These are phyloP conservation scores for Gibbula magus DNA, from an alignment of 2,888 invertebrate genomes.

Conservation along the genomic window DNA sequence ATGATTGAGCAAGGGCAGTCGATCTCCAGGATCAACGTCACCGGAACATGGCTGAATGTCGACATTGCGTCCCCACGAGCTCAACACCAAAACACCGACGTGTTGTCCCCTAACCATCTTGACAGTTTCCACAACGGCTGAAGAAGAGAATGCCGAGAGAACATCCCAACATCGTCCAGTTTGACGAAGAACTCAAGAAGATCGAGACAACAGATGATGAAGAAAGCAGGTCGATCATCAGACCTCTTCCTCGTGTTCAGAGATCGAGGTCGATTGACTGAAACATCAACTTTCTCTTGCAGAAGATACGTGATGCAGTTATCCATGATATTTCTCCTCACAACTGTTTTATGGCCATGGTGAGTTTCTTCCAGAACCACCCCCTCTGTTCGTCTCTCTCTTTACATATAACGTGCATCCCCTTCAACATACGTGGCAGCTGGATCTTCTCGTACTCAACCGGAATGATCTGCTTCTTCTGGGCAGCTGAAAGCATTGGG, in stretches of 20 bases:
- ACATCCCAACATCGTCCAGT: neutral
- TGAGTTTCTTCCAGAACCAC: conserved; percentile 22
- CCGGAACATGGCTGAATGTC: too few species aligned
- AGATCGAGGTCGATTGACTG: too few species aligned
- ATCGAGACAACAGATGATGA: neutral
- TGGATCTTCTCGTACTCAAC: neutral
- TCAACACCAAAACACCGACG: too few species aligned
- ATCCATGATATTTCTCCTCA: too few species aligned
- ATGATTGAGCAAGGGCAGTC: too few species aligned
- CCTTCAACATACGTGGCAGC: neutral
- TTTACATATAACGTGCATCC: neutral
- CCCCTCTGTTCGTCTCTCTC: conserved; percentile 9
- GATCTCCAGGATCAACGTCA: too few species aligned
- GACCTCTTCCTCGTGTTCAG: too few species aligned
- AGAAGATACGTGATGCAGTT: too few species aligned
- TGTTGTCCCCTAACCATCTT: neutral
- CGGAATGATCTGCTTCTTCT: neutral
- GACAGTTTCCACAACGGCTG: neutral
- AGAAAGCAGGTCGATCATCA: too few species aligned
- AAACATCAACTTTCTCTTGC: too few species aligned
- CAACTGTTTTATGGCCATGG: neutral
- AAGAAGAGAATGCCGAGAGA: neutral
- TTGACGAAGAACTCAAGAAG: neutral
- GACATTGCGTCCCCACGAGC: too few species aligned
- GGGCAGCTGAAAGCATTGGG: neutral